Evolutionary conservation across 2,888 invertebrate genomes (phyloP).

Genomic region (Eristalis arbustorum): DNA sequence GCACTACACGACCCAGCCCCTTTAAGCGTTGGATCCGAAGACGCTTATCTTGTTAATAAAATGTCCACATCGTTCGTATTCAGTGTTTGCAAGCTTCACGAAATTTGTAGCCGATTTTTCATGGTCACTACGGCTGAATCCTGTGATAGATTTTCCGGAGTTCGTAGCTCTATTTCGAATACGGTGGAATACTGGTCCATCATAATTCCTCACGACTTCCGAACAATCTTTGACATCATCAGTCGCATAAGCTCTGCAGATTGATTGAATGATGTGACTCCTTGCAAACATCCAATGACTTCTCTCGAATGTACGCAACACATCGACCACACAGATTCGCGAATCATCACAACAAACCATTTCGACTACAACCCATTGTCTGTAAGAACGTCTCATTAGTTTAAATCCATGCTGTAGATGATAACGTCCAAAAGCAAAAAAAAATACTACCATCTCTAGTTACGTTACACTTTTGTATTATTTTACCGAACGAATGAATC

Average conservation of each 20-base stretch:
- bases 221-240: background rate
- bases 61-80: no score
- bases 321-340: background rate
- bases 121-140: no score
- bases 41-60: no score
- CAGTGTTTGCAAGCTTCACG: no score
- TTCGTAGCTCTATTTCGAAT: no score
- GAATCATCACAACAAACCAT: conserved; percentile 2
- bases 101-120: no score
- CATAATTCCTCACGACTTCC: background rate
- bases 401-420: conserved; percentile 10
- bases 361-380: no score
- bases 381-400: background rate
- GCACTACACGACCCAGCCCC: no score
- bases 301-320: background rate
- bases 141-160: no score
- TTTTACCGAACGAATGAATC: background rate
- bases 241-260: background rate
- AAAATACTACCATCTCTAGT: no score
- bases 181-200: background rate
- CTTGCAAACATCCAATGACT: background rate
- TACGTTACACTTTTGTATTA: conserved; percentile 5
- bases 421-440: conserved; percentile 15
- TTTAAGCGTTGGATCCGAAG: no score
- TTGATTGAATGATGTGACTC: no score